Percentiles rank a stretch among this genome's conserved stretches.
Conservation (phyloP, 2,113 vertebrate genomes). For the Vicugna pacos region DNA sequence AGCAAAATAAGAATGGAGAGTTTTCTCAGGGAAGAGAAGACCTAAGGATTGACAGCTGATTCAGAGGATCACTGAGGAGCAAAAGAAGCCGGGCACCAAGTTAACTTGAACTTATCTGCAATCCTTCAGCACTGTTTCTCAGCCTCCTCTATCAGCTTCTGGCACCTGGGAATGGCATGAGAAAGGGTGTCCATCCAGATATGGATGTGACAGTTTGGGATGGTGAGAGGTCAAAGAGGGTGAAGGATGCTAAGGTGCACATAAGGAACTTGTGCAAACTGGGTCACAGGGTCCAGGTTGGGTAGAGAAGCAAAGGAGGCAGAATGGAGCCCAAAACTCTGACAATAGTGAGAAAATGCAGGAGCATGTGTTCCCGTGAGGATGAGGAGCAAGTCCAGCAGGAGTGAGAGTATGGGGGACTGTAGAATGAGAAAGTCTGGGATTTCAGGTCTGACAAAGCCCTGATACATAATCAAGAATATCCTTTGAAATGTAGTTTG, state of each 20-base stretch:
- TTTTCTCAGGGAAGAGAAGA: neutral
- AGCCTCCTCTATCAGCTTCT: neutral
- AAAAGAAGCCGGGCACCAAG: neutral
- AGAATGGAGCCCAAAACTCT: neutral
- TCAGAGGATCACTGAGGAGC: neutral
- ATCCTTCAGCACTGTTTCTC: neutral
- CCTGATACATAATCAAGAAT: neutral
- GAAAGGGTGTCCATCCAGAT: neutral
- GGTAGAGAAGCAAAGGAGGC: neutral
- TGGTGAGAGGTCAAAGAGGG: neutral
- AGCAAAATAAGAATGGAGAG: neutral
- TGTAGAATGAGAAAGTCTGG: neutral
- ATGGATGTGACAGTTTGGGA: neutral
- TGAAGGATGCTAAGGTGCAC: neutral
- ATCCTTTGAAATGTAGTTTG: no score
- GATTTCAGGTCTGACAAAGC: neutral
- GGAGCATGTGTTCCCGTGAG: neutral
- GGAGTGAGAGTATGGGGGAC: neutral
- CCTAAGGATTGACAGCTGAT: neutral
- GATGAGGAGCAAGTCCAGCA: neutral
- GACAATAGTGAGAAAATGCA: neutral
- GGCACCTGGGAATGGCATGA: neutral
- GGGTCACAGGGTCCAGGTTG: fast-evolving
- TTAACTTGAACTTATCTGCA: neutral
- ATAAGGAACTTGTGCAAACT: neutral